phyloP scores from a whole-genome alignment of 2,888 invertebrate species.

The Litoditis marina region DNA sequence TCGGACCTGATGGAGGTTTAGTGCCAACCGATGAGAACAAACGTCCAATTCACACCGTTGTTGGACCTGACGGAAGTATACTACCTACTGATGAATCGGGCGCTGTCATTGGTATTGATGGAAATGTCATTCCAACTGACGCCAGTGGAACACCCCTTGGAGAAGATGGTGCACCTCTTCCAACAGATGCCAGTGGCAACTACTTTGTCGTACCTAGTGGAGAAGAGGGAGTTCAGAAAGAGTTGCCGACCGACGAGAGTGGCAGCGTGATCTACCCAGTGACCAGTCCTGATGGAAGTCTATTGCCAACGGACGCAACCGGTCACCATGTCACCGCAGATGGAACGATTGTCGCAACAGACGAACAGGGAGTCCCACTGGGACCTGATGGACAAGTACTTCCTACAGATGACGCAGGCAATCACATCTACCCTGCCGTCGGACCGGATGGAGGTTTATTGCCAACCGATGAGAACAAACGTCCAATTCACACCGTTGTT shows the following conservation, averaged over 20 bases:
- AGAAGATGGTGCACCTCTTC: constrained; percentile 37
- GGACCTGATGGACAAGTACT: constrained; percentile 31
- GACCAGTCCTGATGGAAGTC: constrained; percentile 17
- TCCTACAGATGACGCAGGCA: constrained; percentile 28
- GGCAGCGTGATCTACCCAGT: constrained; percentile 27
- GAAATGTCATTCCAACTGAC: constrained; percentile 17
- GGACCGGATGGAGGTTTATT: constrained; percentile 18
- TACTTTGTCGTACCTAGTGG: constrained; percentile 14
- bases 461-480: constrained; percentile 17
- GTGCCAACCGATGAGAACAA: constrained; percentile 19
- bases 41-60: constrained; percentile 8
- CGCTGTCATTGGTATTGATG: constrained; percentile 12
- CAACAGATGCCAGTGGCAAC: constrained; percentile 28
- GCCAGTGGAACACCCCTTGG: constrained; percentile 8
- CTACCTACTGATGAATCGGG: constrained; percentile 18
- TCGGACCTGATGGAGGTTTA: constrained; percentile 28
- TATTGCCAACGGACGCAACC: constrained; percentile 19
- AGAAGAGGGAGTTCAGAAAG: background rate
- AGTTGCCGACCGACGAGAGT: constrained; percentile 20
- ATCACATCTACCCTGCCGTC: constrained; percentile 20
- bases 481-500: constrained; percentile 29
- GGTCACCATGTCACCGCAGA: constrained; percentile 22
- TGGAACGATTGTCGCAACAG: constrained; percentile 22
- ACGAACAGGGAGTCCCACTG: constrained; percentile 34
- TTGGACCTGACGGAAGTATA: constrained; percentile 13